Evolutionary conservation across 2,797 vertebrate genomes (phyloP).

Genomic region (Smutsia gigantea): DNA sequence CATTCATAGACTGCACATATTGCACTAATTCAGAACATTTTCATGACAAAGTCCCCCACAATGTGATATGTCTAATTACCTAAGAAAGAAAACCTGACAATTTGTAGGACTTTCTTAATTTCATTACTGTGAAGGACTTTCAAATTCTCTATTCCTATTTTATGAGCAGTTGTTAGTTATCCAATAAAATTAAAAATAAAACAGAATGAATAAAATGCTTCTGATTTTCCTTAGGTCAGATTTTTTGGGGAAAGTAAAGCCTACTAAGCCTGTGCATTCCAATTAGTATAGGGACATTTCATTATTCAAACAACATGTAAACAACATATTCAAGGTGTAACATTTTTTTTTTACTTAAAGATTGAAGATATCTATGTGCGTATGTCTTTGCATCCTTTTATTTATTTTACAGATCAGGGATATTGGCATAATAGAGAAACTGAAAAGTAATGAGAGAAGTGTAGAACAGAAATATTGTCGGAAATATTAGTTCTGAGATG

Average conservation of each 20-base stretch:
- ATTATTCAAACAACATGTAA: neutral
- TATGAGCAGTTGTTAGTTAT: neutral
- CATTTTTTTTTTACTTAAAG: neutral
- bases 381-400: neutral
- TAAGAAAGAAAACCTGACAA: neutral
- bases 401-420: neutral
- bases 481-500: neutral
- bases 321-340: neutral
- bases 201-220: neutral
- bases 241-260: neutral
- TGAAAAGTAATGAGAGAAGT: neutral
- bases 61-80: neutral
- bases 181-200: conserved; percentile 6
- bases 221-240: neutral
- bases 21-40: neutral
- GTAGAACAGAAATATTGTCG: neutral
- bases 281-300: neutral
- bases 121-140: neutral
- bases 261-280: rapidly evolving
- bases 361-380: neutral
- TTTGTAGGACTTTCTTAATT: neutral
- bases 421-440: neutral
- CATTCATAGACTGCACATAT: neutral
- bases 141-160: neutral
- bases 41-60: neutral